phyloP scores from a whole-genome alignment of 1,140 invertebrate genomes.

The Solenopsis invicta region DNA sequence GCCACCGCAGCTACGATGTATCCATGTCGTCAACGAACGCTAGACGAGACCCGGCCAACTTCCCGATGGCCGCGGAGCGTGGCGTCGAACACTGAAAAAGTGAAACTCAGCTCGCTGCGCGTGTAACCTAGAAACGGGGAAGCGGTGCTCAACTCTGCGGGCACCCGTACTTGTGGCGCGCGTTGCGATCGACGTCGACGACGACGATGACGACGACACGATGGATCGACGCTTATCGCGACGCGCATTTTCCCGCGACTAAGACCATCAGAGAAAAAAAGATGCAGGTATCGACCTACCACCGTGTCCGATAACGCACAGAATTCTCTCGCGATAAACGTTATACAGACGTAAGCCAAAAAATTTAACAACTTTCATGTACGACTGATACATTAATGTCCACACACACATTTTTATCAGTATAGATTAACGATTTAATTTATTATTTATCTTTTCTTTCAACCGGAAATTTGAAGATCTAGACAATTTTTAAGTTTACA shows the following conservation, averaged over 20 bases:
- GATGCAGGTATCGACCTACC: slow-evolving; percentile 20
- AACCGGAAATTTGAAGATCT: no score
- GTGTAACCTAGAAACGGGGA: slow-evolving; percentile 87
- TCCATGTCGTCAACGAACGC: slow-evolving; percentile 57
- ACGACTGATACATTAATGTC: not conserved
- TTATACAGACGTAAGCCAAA: not conserved
- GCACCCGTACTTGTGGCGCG: slow-evolving; percentile 66
- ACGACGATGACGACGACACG: not conserved
- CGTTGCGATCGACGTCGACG: not conserved
- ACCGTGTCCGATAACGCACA: slow-evolving; percentile 32
- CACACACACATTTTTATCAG: no score
- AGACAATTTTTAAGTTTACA: no score
- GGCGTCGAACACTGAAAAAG: slow-evolving; percentile 86
- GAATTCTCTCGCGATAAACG: not conserved
- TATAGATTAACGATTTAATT: no score
- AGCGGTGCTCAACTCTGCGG: slow-evolving; percentile 85
- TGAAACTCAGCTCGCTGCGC: slow-evolving; percentile 87
- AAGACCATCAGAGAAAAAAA: slow-evolving; percentile 2
- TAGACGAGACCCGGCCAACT: slow-evolving; percentile 75
- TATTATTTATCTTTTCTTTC: no score
- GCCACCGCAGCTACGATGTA: slow-evolving; percentile 11
- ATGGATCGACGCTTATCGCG: slow-evolving; percentile 61
- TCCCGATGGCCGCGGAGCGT: slow-evolving; percentile 81
- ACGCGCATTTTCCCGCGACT: not conserved
- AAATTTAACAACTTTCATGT: not conserved